A percentile compares a stretch with the other conserved stretches of the same genome.
Evolutionary conservation across 2,888 invertebrate genomes (phyloP).

Genomic region (Ashinkailepas kermadecensis): DNA sequence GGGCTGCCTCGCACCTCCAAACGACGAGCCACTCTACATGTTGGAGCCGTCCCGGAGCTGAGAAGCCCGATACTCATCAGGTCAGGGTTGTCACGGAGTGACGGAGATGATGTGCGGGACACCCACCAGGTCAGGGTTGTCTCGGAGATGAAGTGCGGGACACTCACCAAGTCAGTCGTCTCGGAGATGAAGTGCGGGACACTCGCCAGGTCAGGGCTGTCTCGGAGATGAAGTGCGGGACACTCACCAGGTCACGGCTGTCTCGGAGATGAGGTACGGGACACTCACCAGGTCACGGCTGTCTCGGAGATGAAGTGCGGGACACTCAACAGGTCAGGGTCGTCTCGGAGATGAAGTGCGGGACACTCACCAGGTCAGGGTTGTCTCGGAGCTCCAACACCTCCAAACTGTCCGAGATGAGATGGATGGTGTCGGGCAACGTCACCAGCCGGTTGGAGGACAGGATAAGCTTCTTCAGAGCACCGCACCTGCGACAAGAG

Average conservation of each 20-base stretch:
- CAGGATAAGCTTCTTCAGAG: conserved; percentile 82
- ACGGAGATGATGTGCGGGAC: not conserved
- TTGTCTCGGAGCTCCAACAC: conserved; percentile 86
- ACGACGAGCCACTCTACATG: too few relatives aligned
- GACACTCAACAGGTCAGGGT: conserved; percentile 50
- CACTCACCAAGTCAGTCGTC: conserved; percentile 55
- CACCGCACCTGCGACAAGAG: conserved; percentile 66
- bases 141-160: conserved; percentile 53
- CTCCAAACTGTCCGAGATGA: conserved; percentile 73
- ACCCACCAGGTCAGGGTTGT: conserved; percentile 57
- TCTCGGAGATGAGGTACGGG: conserved; percentile 55
- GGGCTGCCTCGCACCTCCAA: too few relatives aligned
- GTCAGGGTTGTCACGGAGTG: not conserved
- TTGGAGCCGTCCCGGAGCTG: too few relatives aligned
- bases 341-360: conserved; percentile 60
- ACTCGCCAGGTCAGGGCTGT: not conserved
- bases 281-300: conserved; percentile 54
- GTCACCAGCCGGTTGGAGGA: conserved; percentile 91
- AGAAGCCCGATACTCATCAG: not conserved
- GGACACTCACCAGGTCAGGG: conserved; percentile 45
- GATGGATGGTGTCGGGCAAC: conserved; percentile 92
- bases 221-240: not conserved
- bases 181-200: conserved; percentile 49
- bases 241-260: conserved; percentile 54
- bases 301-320: conserved; percentile 57